Evolutionary conservation across 2,888 invertebrate genomes (phyloP).

Genomic region (Epistrophe eligans): DNA sequence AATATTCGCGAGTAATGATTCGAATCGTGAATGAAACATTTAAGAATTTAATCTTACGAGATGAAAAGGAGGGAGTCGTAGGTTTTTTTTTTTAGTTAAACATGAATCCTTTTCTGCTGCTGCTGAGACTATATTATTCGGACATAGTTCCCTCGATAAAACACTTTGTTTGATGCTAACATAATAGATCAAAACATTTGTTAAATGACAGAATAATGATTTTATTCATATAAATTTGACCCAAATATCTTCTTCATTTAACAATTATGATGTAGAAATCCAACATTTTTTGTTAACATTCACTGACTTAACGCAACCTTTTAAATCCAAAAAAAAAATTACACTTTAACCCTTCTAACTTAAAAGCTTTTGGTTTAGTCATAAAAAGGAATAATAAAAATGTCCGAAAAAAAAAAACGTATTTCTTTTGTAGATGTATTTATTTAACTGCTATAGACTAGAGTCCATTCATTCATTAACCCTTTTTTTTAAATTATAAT

Average conservation of each 20-base stretch:
- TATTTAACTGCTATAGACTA: background rate
- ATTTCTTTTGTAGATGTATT: background rate
- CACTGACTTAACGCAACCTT: background rate
- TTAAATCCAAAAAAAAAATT: background rate
- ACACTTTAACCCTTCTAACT: background rate
- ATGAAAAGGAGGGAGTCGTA: too few species aligned
- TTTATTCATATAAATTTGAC: background rate
- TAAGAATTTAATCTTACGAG: too few species aligned
- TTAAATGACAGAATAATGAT: background rate
- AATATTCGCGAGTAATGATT: too few species aligned
- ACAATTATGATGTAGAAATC: background rate
- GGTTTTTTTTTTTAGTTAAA: too few species aligned
- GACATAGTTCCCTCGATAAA: background rate
- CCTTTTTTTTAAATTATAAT: background rate
- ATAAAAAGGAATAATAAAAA: slow-evolving; percentile 5
- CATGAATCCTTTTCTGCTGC: too few species aligned
- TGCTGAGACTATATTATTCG: too few species aligned
- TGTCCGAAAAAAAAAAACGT: slow-evolving; percentile 12
- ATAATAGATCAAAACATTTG: background rate
- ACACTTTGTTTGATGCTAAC: background rate
- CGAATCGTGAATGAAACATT: too few species aligned
- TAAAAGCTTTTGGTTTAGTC: background rate
- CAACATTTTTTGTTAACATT: background rate
- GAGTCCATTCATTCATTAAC: slow-evolving; percentile 18
- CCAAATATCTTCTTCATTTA: background rate